Percentiles rank a stretch among this genome's conserved stretches.
These are phyloP conservation scores for Phrynocephalus guinanensis DNA, from an alignment of 2,797 vertebrate species.

Conservation along the genomic window DNA sequence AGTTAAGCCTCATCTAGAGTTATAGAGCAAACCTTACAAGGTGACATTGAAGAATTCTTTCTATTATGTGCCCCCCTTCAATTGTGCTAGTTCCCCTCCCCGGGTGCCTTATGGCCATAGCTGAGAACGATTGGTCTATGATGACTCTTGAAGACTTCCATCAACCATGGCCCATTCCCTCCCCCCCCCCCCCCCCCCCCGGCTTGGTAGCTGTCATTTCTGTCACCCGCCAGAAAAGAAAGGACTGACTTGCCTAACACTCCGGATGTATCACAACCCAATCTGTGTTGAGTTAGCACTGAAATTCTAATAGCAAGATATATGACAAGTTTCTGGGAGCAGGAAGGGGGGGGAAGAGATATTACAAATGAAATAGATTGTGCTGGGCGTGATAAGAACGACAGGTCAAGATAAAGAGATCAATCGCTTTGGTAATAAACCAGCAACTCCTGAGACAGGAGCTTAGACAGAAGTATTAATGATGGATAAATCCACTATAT, in stretches of 20 bases:
- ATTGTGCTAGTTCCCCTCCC: no score
- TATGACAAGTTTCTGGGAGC: constrained; percentile 20
- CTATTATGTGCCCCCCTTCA: background rate
- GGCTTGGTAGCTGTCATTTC: no score
- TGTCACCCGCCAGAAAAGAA: background rate
- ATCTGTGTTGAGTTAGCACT: constrained; percentile 16
- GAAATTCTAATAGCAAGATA: constrained; percentile 35
- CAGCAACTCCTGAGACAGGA: constrained; percentile 22
- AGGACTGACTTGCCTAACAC: background rate
- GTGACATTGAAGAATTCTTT: no score
- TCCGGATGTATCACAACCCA: background rate
- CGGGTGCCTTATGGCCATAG: background rate
- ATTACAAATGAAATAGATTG: constrained; percentile 34
- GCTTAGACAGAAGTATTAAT: constrained; percentile 32
- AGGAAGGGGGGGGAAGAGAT: background rate
- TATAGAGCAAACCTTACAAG: no score
- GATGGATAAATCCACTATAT: constrained; percentile 14
- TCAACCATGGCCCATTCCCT: no score
- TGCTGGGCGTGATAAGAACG: background rate
- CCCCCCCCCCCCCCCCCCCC: no score
- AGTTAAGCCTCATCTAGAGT: no score
- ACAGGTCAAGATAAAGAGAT: constrained; percentile 28
- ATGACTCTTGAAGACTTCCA: no score
- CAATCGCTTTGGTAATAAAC: constrained; percentile 38
- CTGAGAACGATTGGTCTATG: no score